phyloP scores from a whole-genome alignment of 2,797 vertebrate genomes.

The Tiaroga cobitis region DNA sequence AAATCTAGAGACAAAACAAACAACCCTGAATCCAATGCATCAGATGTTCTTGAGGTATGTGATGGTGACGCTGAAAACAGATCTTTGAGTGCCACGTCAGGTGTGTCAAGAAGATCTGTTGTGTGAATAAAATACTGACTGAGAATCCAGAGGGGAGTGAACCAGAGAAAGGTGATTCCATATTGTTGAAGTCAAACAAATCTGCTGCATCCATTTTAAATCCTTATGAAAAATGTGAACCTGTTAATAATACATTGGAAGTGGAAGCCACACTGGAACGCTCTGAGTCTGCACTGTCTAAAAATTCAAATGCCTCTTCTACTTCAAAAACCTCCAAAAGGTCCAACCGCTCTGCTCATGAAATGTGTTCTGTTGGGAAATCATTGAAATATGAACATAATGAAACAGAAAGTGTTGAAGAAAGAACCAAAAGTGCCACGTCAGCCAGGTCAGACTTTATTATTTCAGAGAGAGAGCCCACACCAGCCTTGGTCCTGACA shows the following conservation, averaged over 20 bases:
- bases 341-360: slow-evolving; percentile 64
- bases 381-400: slow-evolving; percentile 51
- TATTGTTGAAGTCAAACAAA: slow-evolving; percentile 56
- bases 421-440: slow-evolving; percentile 62
- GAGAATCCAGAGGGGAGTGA: slow-evolving; percentile 7
- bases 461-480: slow-evolving; percentile 59
- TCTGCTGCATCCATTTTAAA: slow-evolving; percentile 54
- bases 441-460: slow-evolving; percentile 62
- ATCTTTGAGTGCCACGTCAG: slow-evolving; percentile 61
- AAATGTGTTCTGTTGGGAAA: slow-evolving; percentile 41
- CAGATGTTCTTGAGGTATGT: slow-evolving; percentile 44
- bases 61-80: slow-evolving; percentile 64
- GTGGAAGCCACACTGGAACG: not conserved
- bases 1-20: slow-evolving; percentile 49
- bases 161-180: slow-evolving; percentile 27
- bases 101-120: slow-evolving; percentile 64
- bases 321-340: slow-evolving; percentile 64
- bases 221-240: not conserved
- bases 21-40: slow-evolving; percentile 47
- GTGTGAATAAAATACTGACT: slow-evolving; percentile 64
- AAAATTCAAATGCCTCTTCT: slow-evolving; percentile 60
- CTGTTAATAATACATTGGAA: slow-evolving; percentile 22
- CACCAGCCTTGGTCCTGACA: slow-evolving; percentile 23
- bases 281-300: slow-evolving; percentile 34
- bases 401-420: slow-evolving; percentile 51